Evolutionary conservation across 37 sponge, comb jelly and placozoan species (phyloP).

Genomic region (Eunapius fragilis): DNA sequence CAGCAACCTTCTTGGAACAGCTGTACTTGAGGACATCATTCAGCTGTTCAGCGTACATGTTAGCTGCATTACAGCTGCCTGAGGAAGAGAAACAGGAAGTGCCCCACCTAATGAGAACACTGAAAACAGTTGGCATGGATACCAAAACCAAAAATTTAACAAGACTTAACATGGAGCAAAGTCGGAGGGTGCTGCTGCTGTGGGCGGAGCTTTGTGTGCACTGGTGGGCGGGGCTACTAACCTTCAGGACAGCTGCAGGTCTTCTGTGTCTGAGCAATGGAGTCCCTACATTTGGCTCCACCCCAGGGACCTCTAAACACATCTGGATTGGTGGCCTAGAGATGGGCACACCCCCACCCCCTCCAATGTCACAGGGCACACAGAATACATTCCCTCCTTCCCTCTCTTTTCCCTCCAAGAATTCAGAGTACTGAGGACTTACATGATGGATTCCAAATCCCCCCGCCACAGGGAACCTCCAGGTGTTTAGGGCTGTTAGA

Average conservation of each 20-base stretch:
- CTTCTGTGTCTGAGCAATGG: slow-evolving; percentile 65
- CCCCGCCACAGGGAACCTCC: slow-evolving; percentile 67
- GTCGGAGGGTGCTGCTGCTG: too few species aligned
- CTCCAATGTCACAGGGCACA: neutral
- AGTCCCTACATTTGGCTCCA: slow-evolving; percentile 88
- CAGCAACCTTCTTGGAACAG: slow-evolving; percentile 84
- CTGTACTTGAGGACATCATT: slow-evolving; percentile 73
- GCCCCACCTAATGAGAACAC: too few species aligned
- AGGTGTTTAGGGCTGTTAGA: slow-evolving; percentile 71
- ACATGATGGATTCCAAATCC: slow-evolving; percentile 61
- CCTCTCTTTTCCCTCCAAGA: too few species aligned
- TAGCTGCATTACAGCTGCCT: slow-evolving; percentile 78
- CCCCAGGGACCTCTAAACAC: slow-evolving; percentile 95
- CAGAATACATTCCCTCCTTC: too few species aligned
- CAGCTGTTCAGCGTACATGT: slow-evolving; percentile 82
- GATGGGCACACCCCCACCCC: neutral
- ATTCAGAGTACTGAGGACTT: neutral
- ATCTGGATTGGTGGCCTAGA: slow-evolving; percentile 91
- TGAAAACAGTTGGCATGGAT: too few species aligned
- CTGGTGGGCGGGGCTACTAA: neutral
- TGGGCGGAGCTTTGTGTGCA: neutral
- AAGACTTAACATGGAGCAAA: neutral
- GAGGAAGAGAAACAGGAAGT: too few species aligned
- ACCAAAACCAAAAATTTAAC: too few species aligned
- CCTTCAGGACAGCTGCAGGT: slow-evolving; percentile 75